phyloP scores from a whole-genome alignment of 2,797 vertebrate species.

The Hirundo rustica region DNA sequence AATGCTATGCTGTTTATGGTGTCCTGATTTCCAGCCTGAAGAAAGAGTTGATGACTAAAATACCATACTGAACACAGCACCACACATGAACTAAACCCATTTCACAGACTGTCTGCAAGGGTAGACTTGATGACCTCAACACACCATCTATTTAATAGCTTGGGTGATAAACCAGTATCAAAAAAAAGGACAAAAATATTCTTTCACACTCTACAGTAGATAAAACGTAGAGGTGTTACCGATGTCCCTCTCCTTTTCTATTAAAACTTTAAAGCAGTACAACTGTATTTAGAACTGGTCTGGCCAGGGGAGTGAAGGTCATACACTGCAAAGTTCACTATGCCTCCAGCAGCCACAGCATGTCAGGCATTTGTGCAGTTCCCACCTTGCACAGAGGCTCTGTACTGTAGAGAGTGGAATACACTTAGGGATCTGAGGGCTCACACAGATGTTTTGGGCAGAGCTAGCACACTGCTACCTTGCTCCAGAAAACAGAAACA shows the following conservation, averaged over 20 bases:
- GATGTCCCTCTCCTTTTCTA: background rate
- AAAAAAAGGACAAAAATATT: background rate
- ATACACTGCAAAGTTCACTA: background rate
- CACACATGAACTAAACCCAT: background rate
- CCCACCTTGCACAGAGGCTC: background rate
- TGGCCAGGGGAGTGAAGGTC: background rate
- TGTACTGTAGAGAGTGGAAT: background rate
- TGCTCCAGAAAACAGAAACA: background rate
- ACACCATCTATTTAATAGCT: background rate
- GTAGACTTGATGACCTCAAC: background rate
- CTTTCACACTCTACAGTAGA: background rate
- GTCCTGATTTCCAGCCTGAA: conserved; percentile 84
- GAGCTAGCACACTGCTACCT: background rate
- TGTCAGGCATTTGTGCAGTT: background rate
- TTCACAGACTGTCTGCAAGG: background rate
- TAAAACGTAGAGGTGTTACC: background rate
- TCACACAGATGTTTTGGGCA: background rate
- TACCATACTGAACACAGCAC: background rate
- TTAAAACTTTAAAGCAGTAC: background rate
- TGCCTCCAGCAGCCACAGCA: background rate
- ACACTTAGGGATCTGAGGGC: background rate
- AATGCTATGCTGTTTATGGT: conserved; percentile 95
- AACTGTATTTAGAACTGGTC: background rate
- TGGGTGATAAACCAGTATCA: background rate
- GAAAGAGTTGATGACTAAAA: background rate